Base-by-base conservation (phyloP, 2,113 vertebrate genomes). In the Peromyscus leucopus region DNA sequence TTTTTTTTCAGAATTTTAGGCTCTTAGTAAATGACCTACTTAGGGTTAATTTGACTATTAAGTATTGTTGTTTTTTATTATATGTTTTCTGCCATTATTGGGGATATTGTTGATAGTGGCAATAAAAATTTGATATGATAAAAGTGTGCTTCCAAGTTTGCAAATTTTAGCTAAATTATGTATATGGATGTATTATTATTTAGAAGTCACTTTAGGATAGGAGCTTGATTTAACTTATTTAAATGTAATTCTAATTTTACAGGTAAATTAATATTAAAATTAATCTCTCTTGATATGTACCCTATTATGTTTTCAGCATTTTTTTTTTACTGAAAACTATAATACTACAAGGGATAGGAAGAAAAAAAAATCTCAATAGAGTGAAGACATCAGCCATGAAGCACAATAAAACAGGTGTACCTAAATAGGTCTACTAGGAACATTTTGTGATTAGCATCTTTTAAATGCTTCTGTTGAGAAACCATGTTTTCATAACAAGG, bases 401-500 rank as follows among this genome's bases (percentile, higher is more conserved):
- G 97, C 96, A 97, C 98, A 98, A 98, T 98, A 98, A 98, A 99
- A 98, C 99, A 99, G 98, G 98, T 99, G 99, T 98, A 98, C 84
- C 97, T 98, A 98, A 98, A 99, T 99, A 98, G 98, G 97, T 98
- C 99, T 99, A 96, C 97, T 46, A 98, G 98, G 98, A 98, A 98
- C 98, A 94, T 98, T 99, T 98, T 98, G 98, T 98, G 98, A 97
- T 98, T 98, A 98, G 97, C 98, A 98, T 98, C 97, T 98, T 98
- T 98, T 98, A 98, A 98, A 98, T 98, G 98, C 93, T 99, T 98
- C 98, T 99, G 97, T 97, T 98, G 98, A 99, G 98, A 98, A 98
- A 92, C 98, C 96, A 96, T 98, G 98, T 98, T 99, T 99, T 98
- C 98, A 98, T 98, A 98, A 98, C 98, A 98, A 99, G 98, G 98